Evolutionary conservation across 2,888 invertebrate genomes (phyloP), one percentile per base, ranked within the genome.

Genomic region (Drosophila paracracens): DNA sequence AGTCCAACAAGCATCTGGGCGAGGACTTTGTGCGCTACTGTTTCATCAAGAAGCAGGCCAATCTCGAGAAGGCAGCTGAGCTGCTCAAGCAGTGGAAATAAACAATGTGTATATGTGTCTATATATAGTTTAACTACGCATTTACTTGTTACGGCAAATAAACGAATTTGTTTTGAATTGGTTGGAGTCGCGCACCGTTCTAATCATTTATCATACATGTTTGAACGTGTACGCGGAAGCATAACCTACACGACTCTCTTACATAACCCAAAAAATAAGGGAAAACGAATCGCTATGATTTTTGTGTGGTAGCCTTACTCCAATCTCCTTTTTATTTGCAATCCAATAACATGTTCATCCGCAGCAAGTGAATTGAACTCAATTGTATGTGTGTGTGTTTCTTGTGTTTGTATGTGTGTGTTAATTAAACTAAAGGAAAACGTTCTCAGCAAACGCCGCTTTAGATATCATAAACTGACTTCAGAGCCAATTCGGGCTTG

Each of bases 1-100:
- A 95, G 7, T 94, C 94, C 11, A 95, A 99, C 93, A 98, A 98
- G 92, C 93, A 94, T 66, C 93, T 98, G 8, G 98, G 96, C 0
- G 97, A 98, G 92, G 95, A 97, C 92, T 97, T 95, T 91, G 97
- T 98, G 0, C 95, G 99, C 58, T 98, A 98, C 93, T 99, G 99
- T 92, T 99, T 98, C 92, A 97, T 98, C 78, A 99, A 99, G 95
- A 95, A 96, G 94, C 96, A 97, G 90, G 96, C 96, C 86, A 96
- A 96, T 89, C 93, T 97, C 33, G 91, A 94, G 63, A 94, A 96
- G 76, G 95, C 96, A 21, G 95, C 94, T 27, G 94, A 95, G 82
- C 94, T 96, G 57, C 93, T 97, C 2, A 94, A 94, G 61, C 94
- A 95, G 71, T 96, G 96, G 95, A 92, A 91, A 65, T 83, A 79